Evolutionary conservation across 2,797 vertebrate genomes (phyloP).

Genomic region (Squalus acanthias): DNA sequence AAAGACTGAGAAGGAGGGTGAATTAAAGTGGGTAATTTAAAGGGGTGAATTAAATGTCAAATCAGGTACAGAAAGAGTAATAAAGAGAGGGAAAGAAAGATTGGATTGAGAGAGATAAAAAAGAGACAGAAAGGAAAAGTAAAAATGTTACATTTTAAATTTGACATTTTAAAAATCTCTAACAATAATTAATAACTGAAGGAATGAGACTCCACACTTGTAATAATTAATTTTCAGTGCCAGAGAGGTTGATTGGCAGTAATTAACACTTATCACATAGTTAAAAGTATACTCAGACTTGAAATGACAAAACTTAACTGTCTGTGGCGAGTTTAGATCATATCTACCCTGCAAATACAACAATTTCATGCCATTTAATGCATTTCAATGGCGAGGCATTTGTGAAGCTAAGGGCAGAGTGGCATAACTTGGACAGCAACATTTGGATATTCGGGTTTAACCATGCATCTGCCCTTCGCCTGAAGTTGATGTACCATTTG

Average conservation of each 20-base stretch:
- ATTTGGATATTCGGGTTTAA: no score
- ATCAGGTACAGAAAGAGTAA: no score
- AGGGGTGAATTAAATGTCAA: no score
- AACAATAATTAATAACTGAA: background rate
- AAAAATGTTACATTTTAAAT: background rate
- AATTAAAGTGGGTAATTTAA: background rate
- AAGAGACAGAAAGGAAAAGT: background rate
- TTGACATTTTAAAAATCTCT: background rate
- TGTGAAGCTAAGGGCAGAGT: no score
- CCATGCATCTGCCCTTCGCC: no score
- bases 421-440: no score
- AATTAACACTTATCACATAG: no score
- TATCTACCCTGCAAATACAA: background rate
- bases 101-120: background rate
- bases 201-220: background rate
- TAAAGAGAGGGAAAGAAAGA: background rate
- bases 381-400: background rate
- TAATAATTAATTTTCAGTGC: background rate
- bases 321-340: background rate
- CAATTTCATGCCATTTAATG: background rate
- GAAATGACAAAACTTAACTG: no score
- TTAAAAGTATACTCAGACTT: no score
- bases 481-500: no score
- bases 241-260: no score
- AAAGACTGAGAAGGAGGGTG: background rate